Base-by-base conservation (phyloP, 2,888 invertebrate species). In the Bugula neritina region DNA sequence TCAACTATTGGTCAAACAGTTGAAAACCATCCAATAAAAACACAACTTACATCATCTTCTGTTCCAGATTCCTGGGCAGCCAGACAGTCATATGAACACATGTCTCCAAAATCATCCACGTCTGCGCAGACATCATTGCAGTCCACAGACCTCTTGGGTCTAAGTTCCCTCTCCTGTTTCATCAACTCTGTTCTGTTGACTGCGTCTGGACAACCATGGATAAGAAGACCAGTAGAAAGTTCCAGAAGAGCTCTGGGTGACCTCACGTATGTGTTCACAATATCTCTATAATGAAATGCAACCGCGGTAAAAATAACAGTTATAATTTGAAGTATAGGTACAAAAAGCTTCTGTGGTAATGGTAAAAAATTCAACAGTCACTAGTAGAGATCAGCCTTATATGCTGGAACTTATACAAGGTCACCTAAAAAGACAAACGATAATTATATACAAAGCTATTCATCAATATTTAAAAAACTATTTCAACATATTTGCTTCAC, bases 21-120 rank as follows among this genome's bases (percentile, higher is more conserved):
- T n/a, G 43, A 43, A 43, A 43, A 43, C 17, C 10, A 43, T 43
- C 10, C 17, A 5, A 43, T 43, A 43, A 27, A 17, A 27, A n/a
- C 57, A 57, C 10, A 21, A 63, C 63, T 29, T 63, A 63, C 63
- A 3, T 34, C 63, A 25, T 63, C 63, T 31, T 63, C 63, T 31
- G 31, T 3, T 13, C 63, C 63, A 34, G 63, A 63, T 10, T 25
- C 63, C 5, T 63, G 31, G 2, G 63, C 63, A 13, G 63, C 10
- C 29, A 63, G 5, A 27, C 63, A 63, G 63, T 63, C 63, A 63
- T 31, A 63, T 27, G 17, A 17, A 34, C 63, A 63, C 63, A 63
- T 31, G 3, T 63, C 63, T 25, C 10, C 17, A 3, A 29, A 17
- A 31, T 27, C 63, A 31, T 5, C n/a, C 43, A 43, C 17, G 17